A percentile compares a stretch with the other conserved stretches of the same genome.
Conservation (phyloP, 2,888 invertebrate genomes). For the Acronicta leporina region DNA sequence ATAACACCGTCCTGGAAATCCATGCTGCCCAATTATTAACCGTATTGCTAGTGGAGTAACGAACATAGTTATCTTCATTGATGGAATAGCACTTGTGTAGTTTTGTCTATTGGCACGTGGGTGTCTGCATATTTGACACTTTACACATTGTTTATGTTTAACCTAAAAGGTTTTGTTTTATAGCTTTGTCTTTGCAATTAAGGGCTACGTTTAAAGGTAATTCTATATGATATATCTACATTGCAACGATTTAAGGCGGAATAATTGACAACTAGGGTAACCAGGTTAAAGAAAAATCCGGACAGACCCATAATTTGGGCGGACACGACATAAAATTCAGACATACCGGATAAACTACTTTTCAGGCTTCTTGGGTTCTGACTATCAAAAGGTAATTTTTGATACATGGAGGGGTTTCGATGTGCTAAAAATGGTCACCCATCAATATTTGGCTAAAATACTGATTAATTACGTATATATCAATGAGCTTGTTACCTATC, state of each 20-base stretch:
- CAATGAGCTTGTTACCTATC: too few species aligned
- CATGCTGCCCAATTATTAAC: conserved; percentile 10
- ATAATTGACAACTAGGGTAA: too few species aligned
- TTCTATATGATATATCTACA: conserved; percentile 35
- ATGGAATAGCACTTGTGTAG: not conserved
- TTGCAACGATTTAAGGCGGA: conserved; percentile 4
- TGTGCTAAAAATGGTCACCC: too few species aligned
- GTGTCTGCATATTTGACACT: conserved; percentile 47
- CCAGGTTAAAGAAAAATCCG: too few species aligned
- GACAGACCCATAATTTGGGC: too few species aligned
- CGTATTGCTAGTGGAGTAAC: not conserved
- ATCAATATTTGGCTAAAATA: too few species aligned
- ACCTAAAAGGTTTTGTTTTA: conserved; percentile 60
- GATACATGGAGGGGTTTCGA: too few species aligned
- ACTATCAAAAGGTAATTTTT: too few species aligned
- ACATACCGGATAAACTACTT: too few species aligned
- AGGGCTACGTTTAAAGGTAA: conserved; percentile 21
- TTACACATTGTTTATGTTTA: conserved; percentile 46
- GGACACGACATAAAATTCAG: too few species aligned
- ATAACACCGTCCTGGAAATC: conserved; percentile 12
- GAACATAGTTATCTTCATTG: not conserved
- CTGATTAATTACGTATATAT: too few species aligned
- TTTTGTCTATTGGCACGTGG: conserved; percentile 32
- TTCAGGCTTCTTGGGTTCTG: too few species aligned
- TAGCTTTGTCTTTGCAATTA: conserved; percentile 52